Evolutionary conservation across 2,113 vertebrate genomes (phyloP).

Genomic region (Tachysurus fulvidraco): DNA sequence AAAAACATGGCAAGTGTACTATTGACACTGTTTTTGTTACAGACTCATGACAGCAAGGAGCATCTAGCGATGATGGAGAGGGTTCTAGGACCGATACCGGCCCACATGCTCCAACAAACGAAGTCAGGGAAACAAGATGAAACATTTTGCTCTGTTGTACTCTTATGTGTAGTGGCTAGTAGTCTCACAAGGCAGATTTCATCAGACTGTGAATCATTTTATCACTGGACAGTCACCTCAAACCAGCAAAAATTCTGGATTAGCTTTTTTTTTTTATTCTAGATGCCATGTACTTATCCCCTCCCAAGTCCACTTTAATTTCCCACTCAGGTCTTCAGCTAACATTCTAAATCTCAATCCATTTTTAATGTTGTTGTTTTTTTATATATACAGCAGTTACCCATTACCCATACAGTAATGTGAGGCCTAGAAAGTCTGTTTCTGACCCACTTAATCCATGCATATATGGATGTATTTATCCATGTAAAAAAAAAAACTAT

Average conservation of each 20-base stretch:
- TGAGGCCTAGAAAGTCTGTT: neutral
- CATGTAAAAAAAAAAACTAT: too few species aligned
- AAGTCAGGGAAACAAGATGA: constrained; percentile 60
- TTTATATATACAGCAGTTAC: too few species aligned
- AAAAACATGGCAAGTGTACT: neutral
- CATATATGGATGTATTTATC: neutral
- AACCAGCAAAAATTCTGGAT: neutral
- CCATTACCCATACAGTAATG: neutral
- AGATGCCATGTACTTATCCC: neutral
- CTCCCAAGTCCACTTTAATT: too few species aligned
- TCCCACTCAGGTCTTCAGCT: too few species aligned
- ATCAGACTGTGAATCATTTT: neutral
- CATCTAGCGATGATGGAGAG: constrained; percentile 98
- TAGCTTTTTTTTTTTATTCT: neutral
- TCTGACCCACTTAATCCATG: neutral
- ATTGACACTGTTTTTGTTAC: constrained; percentile 25
- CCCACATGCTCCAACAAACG: constrained; percentile 90
- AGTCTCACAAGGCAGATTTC: neutral
- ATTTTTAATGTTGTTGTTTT: neutral
- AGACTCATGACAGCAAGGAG: constrained; percentile 97
- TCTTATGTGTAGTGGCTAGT: neutral
- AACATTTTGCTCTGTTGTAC: neutral
- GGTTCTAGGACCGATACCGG: constrained; percentile 88
- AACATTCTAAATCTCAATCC: neutral
- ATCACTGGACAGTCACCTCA: neutral